Percentiles rank a stretch among this genome's conserved stretches.
Conservation (phyloP, 1,140 invertebrate species). For the Bombus consobrinus region DNA sequence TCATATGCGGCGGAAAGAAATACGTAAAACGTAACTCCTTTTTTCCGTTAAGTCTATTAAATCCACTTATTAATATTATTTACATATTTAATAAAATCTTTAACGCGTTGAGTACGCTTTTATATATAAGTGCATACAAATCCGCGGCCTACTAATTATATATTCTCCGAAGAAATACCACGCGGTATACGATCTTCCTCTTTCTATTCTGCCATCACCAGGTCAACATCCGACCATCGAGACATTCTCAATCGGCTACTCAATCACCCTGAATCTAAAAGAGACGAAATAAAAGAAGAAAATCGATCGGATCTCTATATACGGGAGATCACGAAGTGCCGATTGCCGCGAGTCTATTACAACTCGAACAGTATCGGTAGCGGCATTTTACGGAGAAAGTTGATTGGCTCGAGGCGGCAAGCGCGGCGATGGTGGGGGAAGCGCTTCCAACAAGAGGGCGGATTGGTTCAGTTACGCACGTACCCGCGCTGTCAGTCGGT, state of each 20-base stretch:
- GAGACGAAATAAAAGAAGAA: not conserved
- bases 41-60: too few relatives aligned
- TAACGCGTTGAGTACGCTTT: too few relatives aligned
- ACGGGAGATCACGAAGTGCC: slow-evolving; percentile 4
- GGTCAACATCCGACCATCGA: not conserved
- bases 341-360: slow-evolving; percentile 22
- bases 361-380: slow-evolving; percentile 6
- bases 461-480: slow-evolving; percentile 18
- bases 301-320: slow-evolving; percentile 25
- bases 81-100: too few relatives aligned
- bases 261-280: not conserved
- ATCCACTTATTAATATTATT: too few relatives aligned
- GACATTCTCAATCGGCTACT: not conserved
- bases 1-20: not conserved
- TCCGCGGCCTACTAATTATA: too few relatives aligned
- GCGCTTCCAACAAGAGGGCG: not conserved
- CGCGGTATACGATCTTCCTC: not conserved
- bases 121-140: too few relatives aligned
- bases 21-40: not conserved
- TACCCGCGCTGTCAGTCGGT: slow-evolving; percentile 62
- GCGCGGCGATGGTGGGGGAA: not conserved
- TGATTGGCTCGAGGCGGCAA: slow-evolving; percentile 27
- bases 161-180: not conserved
- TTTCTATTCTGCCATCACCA: too few relatives aligned
- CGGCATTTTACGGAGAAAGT: slow-evolving; percentile 23